phyloP scores from a whole-genome alignment of 2,888 invertebrate species.

The Chalcis sispes region DNA sequence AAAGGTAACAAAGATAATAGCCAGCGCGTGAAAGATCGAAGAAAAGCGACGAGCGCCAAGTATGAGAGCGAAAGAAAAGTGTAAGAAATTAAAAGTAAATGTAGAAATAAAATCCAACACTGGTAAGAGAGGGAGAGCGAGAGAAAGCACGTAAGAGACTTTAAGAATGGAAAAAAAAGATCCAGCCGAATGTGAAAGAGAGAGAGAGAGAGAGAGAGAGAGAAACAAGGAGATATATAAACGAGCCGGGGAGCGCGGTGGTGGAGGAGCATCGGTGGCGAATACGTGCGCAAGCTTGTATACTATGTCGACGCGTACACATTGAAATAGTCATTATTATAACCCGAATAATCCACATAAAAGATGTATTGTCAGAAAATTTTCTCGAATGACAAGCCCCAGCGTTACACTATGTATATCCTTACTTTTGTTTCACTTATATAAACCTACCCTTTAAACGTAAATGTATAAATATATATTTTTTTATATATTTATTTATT shows the following conservation, averaged over 20 bases:
- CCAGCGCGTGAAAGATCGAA: not conserved
- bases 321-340: not conserved
- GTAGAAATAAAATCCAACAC: conserved; percentile 3
- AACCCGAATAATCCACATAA: conserved; percentile 20
- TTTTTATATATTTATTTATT: conserved; percentile 20
- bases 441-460: conserved; percentile 8
- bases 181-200: conserved; percentile 40
- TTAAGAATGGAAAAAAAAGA: not conserved
- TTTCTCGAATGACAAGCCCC: conserved; percentile 29
- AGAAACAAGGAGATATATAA: conserved; percentile 43
- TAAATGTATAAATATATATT: conserved; percentile 12
- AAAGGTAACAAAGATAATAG: conserved; percentile 20
- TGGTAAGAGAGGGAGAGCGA: not conserved
- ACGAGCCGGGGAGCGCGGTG: conserved; percentile 65
- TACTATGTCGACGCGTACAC: conserved; percentile 31
- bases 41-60: conserved; percentile 14
- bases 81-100: not conserved
- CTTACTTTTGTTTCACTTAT: conserved; percentile 32
- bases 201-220: conserved; percentile 54
- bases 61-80: conserved; percentile 17
- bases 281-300: conserved; percentile 31
- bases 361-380: conserved; percentile 24
- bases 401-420: conserved; percentile 41
- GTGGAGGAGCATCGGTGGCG: conserved; percentile 56
- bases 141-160: not conserved